Percentiles rank a stretch among this genome's conserved stretches.
phyloP scores from a whole-genome alignment of 2,888 invertebrate genomes.

The Agonopterix subpropinquella region DNA sequence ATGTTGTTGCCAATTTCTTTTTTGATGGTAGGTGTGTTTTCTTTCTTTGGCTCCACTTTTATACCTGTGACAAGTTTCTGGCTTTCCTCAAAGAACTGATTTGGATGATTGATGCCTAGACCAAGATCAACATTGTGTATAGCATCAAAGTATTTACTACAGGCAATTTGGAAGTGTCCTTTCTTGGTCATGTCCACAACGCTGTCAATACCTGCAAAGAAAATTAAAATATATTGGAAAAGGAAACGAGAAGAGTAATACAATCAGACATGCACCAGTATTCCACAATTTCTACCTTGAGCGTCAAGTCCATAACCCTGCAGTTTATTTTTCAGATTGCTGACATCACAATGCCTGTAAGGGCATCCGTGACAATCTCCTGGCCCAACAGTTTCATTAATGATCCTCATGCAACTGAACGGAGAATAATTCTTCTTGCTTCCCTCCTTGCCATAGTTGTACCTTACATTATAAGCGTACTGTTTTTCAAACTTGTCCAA shows the following conservation, averaged over 20 bases:
- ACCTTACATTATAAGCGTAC: constrained; percentile 93
- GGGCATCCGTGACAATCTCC: constrained; percentile 97
- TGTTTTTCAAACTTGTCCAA: constrained; percentile 93
- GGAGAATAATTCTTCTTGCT: constrained; percentile 92
- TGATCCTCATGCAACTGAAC: constrained; percentile 94
- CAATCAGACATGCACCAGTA: too few species aligned
- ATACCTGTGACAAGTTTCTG: constrained; percentile 68
- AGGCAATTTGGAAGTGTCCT: constrained; percentile 92
- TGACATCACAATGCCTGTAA: constrained; percentile 86
- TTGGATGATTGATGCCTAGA: constrained; percentile 89
- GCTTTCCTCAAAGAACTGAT: constrained; percentile 92
- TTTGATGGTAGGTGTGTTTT: constrained; percentile 32
- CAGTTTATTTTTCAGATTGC: constrained; percentile 83
- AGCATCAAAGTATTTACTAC: constrained; percentile 89
- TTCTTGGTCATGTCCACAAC: constrained; percentile 82
- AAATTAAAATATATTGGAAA: background rate
- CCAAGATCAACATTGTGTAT: constrained; percentile 79
- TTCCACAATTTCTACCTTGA: constrained; percentile 60
- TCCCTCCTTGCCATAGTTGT: constrained; percentile 97
- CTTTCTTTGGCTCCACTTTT: constrained; percentile 46
- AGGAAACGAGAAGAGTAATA: too few species aligned
- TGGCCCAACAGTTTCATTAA: constrained; percentile 82
- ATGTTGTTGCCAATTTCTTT: constrained; percentile 37
- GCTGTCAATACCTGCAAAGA: constrained; percentile 77
- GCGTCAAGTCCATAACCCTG: constrained; percentile 78